Evolutionary conservation across 2,888 invertebrate species (phyloP).

Genomic region (Taphrorychus bicolor): DNA sequence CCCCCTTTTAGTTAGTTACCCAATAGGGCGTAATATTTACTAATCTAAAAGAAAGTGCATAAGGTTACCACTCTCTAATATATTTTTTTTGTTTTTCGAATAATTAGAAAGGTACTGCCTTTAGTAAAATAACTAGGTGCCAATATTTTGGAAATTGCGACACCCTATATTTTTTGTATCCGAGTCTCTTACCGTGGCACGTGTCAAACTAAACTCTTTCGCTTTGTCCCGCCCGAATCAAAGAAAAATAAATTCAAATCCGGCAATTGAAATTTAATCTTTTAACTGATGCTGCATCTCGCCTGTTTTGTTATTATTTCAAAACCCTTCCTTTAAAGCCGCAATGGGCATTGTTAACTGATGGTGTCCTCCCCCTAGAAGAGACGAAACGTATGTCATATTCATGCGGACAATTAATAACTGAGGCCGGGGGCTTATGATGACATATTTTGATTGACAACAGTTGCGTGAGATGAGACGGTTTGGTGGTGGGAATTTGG

Average conservation of each 20-base stretch:
- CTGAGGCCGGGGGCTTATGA: conserved; percentile 1
- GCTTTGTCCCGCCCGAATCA: background rate
- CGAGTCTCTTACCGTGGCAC: too few relatives aligned
- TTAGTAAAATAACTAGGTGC: too few relatives aligned
- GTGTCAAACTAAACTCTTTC: too few relatives aligned
- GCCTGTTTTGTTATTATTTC: conserved; percentile 15
- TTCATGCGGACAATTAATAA: conserved; percentile 17
- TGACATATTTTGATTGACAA: conserved; percentile 23
- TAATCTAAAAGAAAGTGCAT: too few relatives aligned
- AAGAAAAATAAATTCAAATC: conserved; percentile 8
- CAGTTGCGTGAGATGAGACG: conserved; percentile 37
- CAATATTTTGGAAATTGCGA: too few relatives aligned
- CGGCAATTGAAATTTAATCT: conserved; percentile 5
- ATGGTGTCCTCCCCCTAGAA: conserved; percentile 2
- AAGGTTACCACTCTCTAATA: too few relatives aligned
- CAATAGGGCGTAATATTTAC: too few relatives aligned
- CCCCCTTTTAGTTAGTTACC: too few relatives aligned
- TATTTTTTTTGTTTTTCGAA: too few relatives aligned
- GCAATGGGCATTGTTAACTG: conserved; percentile 11
- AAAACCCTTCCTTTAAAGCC: conserved; percentile 9
- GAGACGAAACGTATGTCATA: conserved; percentile 26
- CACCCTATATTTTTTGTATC: too few relatives aligned
- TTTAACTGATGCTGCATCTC: background rate
- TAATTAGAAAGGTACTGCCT: too few relatives aligned
- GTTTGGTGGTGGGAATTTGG: too few relatives aligned